phyloP scores from a whole-genome alignment of 2,113 vertebrate genomes.

The Patagioenas fasciata region DNA sequence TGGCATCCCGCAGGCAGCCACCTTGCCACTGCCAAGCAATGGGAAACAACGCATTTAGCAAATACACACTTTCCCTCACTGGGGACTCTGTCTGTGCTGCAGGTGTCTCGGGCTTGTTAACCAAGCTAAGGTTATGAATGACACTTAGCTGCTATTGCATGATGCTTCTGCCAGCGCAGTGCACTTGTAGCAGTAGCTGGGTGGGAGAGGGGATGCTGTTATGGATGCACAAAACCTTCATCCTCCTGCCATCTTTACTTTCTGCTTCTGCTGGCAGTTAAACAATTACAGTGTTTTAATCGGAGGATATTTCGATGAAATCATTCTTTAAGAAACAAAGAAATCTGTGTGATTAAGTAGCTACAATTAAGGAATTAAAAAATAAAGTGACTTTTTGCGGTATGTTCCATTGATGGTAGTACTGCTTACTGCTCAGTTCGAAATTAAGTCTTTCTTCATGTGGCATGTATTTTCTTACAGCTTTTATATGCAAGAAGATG shows the following conservation, averaged over 20 bases:
- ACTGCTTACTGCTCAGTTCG: not conserved
- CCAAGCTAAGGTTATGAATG: constrained; percentile 52
- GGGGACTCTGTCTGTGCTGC: constrained; percentile 9
- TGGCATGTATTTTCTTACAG: not conserved
- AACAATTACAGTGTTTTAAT: not conserved
- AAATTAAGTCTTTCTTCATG: not conserved
- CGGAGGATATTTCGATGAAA: not conserved
- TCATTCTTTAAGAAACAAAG: not conserved
- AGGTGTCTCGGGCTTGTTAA: constrained; percentile 49
- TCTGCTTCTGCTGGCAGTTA: not conserved
- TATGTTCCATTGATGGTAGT: not conserved
- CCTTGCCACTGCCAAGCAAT: not conserved
- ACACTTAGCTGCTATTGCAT: constrained; percentile 10
- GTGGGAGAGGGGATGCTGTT: not conserved
- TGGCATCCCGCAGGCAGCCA: not conserved
- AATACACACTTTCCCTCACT: not conserved
- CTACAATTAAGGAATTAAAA: not conserved
- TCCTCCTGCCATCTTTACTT: not conserved
- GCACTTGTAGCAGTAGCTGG: not conserved
- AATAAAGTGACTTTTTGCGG: not conserved
- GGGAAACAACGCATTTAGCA: constrained; percentile 25
- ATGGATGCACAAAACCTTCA: not conserved
- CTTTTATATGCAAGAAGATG: not conserved
- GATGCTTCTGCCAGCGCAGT: constrained; percentile 11
- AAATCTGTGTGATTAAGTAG: not conserved